Percentiles rank a stretch among this genome's conserved stretches.
Conservation (phyloP, 2,888 invertebrate species). For the Drosophila anomalata region DNA sequence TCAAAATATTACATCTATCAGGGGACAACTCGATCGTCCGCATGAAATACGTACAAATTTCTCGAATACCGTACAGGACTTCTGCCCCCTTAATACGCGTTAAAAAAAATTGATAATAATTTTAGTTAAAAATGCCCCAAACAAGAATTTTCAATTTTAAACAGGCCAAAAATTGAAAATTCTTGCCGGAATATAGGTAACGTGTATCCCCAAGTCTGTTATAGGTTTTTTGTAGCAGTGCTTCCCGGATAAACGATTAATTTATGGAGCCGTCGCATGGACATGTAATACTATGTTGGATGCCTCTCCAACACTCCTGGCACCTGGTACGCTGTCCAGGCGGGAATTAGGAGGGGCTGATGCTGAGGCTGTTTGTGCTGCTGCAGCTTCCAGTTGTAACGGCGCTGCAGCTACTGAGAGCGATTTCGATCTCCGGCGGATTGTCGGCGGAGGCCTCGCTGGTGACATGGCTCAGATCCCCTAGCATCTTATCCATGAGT, state of each 20-base stretch:
- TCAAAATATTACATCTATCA: background rate
- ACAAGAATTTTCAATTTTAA: slow-evolving; percentile 21
- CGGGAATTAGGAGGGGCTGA: background rate
- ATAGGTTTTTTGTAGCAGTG: background rate
- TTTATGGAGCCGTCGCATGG: slow-evolving; percentile 3
- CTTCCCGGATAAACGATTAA: slow-evolving; percentile 10
- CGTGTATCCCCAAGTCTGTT: slow-evolving; percentile 8
- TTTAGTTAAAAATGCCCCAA: background rate
- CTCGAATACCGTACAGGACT: background rate
- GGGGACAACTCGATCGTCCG: slow-evolving; percentile 2
- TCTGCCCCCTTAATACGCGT: background rate
- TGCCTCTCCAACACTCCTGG: background rate
- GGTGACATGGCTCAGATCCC: slow-evolving; percentile 18
- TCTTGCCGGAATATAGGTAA: slow-evolving; percentile 4
- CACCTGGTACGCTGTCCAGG: background rate
- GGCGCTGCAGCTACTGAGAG: background rate
- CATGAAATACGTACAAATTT: background rate
- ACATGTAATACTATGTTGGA: slow-evolving; percentile 1
- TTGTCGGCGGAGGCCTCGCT: slow-evolving; percentile 6
- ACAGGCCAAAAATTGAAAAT: background rate
- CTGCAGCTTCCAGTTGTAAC: background rate
- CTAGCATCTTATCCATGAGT: slow-evolving; percentile 45
- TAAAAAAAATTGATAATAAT: background rate
- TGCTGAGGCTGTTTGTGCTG: background rate
- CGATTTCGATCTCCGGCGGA: background rate